Conservation (phyloP, 2,888 invertebrate species). For the Blastobasis lacticolella region DNA sequence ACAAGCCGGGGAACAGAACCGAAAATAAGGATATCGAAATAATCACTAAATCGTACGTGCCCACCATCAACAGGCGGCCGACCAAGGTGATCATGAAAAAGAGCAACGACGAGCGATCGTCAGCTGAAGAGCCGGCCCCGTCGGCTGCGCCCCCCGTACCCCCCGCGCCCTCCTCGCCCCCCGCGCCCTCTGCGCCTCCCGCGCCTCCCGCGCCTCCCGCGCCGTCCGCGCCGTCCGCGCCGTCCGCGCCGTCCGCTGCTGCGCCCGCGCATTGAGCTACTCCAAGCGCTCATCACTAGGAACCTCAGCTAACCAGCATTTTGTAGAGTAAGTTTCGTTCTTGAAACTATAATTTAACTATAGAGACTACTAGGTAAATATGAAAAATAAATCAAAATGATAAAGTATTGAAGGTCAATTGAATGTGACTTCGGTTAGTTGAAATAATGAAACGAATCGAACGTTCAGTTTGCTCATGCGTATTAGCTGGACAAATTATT, state of each 20-base stretch:
- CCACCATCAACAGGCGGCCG: conserved; percentile 49
- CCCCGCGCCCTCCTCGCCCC: conserved; percentile 19
- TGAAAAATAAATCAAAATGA: conserved; percentile 18
- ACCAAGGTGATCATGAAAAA: conserved; percentile 57
- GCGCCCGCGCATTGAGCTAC: background rate
- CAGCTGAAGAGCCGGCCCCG: conserved; percentile 2
- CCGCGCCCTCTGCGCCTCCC: conserved; percentile 6
- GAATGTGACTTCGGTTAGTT: conserved; percentile 5
- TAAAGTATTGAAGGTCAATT: conserved; percentile 40
- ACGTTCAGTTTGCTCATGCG: conserved; percentile 25
- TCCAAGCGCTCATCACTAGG: conserved; percentile 12
- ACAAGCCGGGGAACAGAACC: conserved; percentile 32
- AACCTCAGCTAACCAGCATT: conserved; percentile 65
- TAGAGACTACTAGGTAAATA: conserved; percentile 62
- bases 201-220: background rate
- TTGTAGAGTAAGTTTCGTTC: conserved; percentile 64
- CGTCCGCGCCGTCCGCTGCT: conserved; percentile 12
- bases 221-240: background rate
- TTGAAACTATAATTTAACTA: conserved; percentile 59
- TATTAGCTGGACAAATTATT: conserved; percentile 68
- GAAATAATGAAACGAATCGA: too few species aligned
- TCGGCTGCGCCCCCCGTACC: conserved; percentile 23
- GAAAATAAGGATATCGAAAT: conserved; percentile 59
- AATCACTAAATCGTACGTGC: conserved; percentile 56
- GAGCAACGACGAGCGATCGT: conserved; percentile 26